Base-by-base conservation (phyloP, 1,140 invertebrate genomes). In the Drosophila baimaii region DNA sequence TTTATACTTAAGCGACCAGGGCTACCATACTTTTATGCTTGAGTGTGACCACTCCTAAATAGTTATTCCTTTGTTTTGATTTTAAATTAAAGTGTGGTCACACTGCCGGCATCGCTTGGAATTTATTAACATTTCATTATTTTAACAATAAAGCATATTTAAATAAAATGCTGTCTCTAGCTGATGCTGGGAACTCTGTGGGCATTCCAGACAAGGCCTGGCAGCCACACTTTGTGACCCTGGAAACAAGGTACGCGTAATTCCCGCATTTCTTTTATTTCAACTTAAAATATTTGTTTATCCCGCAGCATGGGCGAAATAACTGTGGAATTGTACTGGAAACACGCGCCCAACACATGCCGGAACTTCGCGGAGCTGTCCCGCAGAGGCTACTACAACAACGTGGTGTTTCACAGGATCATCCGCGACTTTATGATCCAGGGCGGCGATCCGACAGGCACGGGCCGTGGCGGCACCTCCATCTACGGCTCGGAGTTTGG, bases 401-500 rank as follows among this genome's bases (percentile, higher is more conserved):
- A 96, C 62, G 97, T 97, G 9, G 98, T 98, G 89, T 99, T 99
- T 93, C 99, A 99, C 92, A 94, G 98, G 90, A 96, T 99, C 39
- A 99, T 99, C 68, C 92, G 95, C 70, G 97, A 99, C 93, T 99
- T 99, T 92, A 99, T 99, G 98, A 98, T 99, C 83, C 98, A 98
- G 94, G 97, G 95, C 15, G 96, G 96, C 23, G 98, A 99, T 94
- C 98, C 98, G 2, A 98, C 98, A 0, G 91, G 96, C 9, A 99
- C 98, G 31, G 97, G 98, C 1, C 95, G 98, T 93, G 98, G 98
- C 31, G 99, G 99, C 3, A 94, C 96, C 46, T 99, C 98, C 2
- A 99, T 99, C 83, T 99, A 99, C 94, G 99, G 99, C 3, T 95
- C 96, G 80, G 95, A 94, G 71, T 99, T 99, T 94, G 95, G 97